Percentiles rank a stretch among this genome's conserved stretches.
Conservation (phyloP, 2,888 invertebrate species). For the Gymnocheta viridis region DNA sequence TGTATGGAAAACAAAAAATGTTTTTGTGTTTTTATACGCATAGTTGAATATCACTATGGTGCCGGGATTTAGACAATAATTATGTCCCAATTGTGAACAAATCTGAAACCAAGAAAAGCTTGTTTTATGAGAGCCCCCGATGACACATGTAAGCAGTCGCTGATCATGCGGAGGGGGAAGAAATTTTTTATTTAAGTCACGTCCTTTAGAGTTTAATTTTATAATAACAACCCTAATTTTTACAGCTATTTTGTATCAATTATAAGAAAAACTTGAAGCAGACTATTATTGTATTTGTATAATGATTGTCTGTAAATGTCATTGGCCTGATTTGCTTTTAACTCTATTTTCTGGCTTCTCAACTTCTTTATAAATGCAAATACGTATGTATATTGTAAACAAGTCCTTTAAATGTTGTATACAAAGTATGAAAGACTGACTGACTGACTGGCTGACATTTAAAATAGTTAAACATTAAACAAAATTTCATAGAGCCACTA, state of each 20-base stretch:
- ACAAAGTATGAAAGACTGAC: not conserved
- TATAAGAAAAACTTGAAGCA: not conserved
- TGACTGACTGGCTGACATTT: conserved; percentile 61
- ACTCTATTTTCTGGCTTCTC: conserved; percentile 8
- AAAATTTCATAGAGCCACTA: conserved; percentile 46
- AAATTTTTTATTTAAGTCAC: too few relatives aligned
- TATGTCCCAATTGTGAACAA: too few relatives aligned
- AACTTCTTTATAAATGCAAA: not conserved
- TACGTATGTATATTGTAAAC: not conserved
- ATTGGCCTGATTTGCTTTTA: conserved; percentile 57
- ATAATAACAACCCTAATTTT: not conserved
- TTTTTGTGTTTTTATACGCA: too few relatives aligned
- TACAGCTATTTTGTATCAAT: not conserved
- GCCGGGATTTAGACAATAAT: too few relatives aligned
- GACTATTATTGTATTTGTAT: conserved; percentile 41
- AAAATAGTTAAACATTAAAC: conserved; percentile 61
- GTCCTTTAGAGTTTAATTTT: too few relatives aligned
- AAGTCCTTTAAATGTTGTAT: conserved; percentile 32
- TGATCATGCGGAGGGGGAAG: too few relatives aligned
- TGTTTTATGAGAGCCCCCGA: too few relatives aligned
- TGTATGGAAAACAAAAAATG: too few relatives aligned
- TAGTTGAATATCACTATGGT: too few relatives aligned
- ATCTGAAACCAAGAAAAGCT: too few relatives aligned
- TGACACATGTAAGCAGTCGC: too few relatives aligned
- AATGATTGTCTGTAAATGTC: conserved; percentile 61